Conservation (phyloP, 2,113 vertebrate genomes). For the Oceanodroma tethys region DNA sequence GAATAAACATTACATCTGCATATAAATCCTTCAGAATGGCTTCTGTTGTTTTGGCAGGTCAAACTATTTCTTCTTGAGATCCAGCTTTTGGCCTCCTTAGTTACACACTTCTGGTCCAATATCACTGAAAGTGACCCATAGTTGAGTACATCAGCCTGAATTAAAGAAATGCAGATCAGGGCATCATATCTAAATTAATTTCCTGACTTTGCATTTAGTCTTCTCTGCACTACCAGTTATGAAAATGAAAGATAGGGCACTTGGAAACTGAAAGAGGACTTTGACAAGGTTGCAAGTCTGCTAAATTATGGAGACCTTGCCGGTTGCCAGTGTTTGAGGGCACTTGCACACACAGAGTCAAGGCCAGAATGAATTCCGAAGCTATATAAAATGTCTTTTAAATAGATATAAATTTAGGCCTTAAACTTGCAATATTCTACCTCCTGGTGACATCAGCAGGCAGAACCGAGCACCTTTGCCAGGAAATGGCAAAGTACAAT, state of each 20-base stretch:
- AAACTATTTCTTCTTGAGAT: neutral
- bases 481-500: neutral
- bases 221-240: neutral
- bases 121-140: neutral
- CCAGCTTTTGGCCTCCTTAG: neutral
- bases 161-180: constrained; percentile 19
- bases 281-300: neutral
- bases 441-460: neutral
- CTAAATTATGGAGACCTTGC: neutral
- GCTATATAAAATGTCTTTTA: neutral
- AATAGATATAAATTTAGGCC: neutral
- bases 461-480: neutral
- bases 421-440: neutral
- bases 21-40: neutral
- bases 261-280: neutral
- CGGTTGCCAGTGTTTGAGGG: neutral
- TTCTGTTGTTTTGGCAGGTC: neutral
- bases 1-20: neutral
- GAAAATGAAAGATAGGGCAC: neutral
- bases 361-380: neutral
- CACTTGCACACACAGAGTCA: neutral
- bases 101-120: neutral
- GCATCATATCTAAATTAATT: constrained; percentile 41
- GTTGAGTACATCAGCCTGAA: neutral
- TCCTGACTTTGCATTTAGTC: constrained; percentile 2